Evolutionary conservation across 2,888 invertebrate genomes (phyloP), one percentile per base, ranked within the genome.

Genomic region (Platerodrilus igneus): DNA sequence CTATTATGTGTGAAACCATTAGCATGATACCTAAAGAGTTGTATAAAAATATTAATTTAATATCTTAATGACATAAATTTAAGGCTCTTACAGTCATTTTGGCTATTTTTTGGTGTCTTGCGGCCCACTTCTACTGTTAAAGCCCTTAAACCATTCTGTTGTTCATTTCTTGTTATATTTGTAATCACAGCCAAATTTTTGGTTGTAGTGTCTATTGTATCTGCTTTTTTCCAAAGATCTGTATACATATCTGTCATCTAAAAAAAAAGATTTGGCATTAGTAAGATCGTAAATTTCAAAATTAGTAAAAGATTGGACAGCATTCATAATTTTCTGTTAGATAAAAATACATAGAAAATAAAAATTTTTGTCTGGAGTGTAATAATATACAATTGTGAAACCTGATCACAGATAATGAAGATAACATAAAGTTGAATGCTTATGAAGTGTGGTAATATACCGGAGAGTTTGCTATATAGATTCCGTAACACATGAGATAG

Each of bases 171-270:
- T 3, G 63, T 63, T 7, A 50, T 41, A 36, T 60, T 60, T 8
- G 50, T 16, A 3, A 50, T 44, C 21, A 52, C 57, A 22, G 52
- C 50, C 8, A 57, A 46, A 42, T 23, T 54, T 48, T 28, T 35
- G 38, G 60, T 16, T 18, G 43, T 52, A 5, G 41, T 37, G 48
- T 73, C 71, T n/a, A 74, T 56, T 18, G 69, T 61, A 32, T 73
- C 59, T 1, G 74, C 70, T 7, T 74, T 70, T 35, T 74, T 74
- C 74, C 77, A 77, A 35, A 79, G 71, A 52, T 81, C 79, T 21
- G 76, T 72, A 57, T 78, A 78, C 56, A 79, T 77, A 46, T 79
- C 79, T 52, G 75, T 74, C 21, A 78, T 75, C 79, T 81, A 52
- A 34, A 51, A 52, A 34, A 34, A 18, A 13, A 36, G 4, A n/a